phyloP scores from a whole-genome alignment of 2,113 vertebrate genomes.

The Osmerus mordax region DNA sequence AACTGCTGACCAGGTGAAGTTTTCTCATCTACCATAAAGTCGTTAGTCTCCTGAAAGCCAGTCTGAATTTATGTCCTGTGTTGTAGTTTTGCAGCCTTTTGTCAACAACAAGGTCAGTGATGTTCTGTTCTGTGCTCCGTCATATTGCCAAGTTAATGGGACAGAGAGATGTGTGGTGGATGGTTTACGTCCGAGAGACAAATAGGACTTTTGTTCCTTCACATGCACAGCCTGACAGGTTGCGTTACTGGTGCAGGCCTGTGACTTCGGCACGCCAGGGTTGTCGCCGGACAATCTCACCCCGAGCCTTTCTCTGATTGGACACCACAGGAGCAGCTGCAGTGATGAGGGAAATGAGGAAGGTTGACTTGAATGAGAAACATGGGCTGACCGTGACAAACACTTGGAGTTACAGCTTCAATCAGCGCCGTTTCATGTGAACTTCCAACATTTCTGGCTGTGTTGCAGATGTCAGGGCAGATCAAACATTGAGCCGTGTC shows the following conservation, averaged over 20 bases:
- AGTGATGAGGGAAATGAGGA: not conserved
- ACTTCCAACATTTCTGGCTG: too few species aligned
- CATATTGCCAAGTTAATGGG: slow-evolving; percentile 1
- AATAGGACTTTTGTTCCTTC: slow-evolving; percentile 3
- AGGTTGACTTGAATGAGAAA: too few species aligned
- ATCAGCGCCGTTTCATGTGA: too few species aligned
- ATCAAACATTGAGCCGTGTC: too few species aligned
- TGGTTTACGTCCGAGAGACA: not conserved
- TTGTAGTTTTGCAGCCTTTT: slow-evolving; percentile 6
- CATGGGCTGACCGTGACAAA: too few species aligned
- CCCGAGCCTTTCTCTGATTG: not conserved
- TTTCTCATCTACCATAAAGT: not conserved
- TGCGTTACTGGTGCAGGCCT: slow-evolving; percentile 35
- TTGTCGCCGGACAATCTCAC: not conserved
- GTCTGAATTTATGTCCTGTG: not conserved
- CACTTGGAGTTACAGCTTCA: too few species aligned
- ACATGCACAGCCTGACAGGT: slow-evolving; percentile 26
- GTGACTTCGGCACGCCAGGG: not conserved
- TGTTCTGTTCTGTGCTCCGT: slow-evolving; percentile 1
- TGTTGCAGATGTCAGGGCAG: too few species aligned
- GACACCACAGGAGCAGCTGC: not conserved
- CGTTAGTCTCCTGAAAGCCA: not conserved
- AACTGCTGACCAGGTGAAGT: not conserved
- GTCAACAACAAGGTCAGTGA: slow-evolving; percentile 2
- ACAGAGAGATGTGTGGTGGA: not conserved